A percentile compares a stretch with the other conserved stretches of the same genome.
These are phyloP conservation scores for Scaptomyza polygonia DNA, from an alignment of 2,888 invertebrate genomes.

Conservation along the genomic window DNA sequence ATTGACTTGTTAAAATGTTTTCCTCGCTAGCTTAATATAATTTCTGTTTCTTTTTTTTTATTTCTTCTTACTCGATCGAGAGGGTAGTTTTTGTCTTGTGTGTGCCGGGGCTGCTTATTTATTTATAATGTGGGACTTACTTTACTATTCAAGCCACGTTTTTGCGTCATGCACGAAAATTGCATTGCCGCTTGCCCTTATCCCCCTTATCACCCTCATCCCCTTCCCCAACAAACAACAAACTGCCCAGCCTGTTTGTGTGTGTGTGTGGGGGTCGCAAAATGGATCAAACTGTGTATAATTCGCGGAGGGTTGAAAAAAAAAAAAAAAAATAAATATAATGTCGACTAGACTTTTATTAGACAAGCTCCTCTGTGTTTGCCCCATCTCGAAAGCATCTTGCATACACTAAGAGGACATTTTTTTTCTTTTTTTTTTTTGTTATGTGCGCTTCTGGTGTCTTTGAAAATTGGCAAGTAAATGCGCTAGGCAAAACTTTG, in stretches of 20 bases:
- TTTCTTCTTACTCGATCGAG: constrained; percentile 44
- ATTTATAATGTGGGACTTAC: constrained; percentile 79
- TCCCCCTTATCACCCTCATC: no score
- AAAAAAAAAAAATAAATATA: constrained; percentile 52
- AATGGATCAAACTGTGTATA: constrained; percentile 78
- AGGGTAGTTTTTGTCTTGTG: constrained; percentile 62
- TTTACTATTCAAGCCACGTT: constrained; percentile 77
- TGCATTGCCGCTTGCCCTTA: constrained; percentile 63
- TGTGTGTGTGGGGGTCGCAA: constrained; percentile 37
- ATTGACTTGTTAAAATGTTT: constrained; percentile 81
- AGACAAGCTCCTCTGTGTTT: constrained; percentile 68
- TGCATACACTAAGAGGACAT: constrained; percentile 23
- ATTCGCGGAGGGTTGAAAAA: constrained; percentile 71
- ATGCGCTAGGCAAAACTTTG: constrained; percentile 47
- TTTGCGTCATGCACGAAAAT: constrained; percentile 79
- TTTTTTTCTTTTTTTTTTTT: constrained; percentile 31
- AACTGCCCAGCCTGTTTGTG: constrained; percentile 10
- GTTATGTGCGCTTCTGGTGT: constrained; percentile 27
- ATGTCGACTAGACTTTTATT: constrained; percentile 81
- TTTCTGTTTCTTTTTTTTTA: constrained; percentile 43
- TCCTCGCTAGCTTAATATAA: constrained; percentile 64
- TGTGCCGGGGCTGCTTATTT: constrained; percentile 65
- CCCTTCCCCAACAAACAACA: neutral
- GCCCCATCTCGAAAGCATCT: constrained; percentile 33
- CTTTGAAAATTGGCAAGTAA: constrained; percentile 61